phyloP scores from a whole-genome alignment of 2,797 vertebrate genomes.

The Premnoplex brunnescens region DNA sequence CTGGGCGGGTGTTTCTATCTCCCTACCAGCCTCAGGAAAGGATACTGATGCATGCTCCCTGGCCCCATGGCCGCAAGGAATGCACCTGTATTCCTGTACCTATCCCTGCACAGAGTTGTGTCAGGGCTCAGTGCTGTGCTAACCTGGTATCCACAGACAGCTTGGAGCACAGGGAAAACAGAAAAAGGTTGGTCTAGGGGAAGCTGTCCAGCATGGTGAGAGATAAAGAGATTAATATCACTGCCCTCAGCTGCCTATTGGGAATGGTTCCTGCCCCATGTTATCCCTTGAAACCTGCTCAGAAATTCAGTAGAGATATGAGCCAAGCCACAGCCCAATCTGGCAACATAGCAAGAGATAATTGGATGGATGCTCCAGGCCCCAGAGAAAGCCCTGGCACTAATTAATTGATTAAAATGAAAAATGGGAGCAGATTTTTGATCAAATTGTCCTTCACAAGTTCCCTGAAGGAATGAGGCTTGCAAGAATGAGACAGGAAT shows the following conservation, averaged over 20 bases:
- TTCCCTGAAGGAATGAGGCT: background rate
- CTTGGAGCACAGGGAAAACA: background rate
- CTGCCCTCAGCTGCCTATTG: background rate
- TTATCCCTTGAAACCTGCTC: background rate
- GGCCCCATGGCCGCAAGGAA: background rate
- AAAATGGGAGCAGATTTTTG: slow-evolving; percentile 3
- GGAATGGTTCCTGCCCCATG: background rate
- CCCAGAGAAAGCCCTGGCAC: background rate
- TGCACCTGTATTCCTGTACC: background rate
- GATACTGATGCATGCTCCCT: background rate
- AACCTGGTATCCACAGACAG: background rate
- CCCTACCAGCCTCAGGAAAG: background rate
- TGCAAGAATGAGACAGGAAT: background rate
- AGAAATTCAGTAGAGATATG: background rate
- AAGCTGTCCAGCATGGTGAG: background rate
- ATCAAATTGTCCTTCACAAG: slow-evolving; percentile 2
- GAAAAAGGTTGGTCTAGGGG: background rate
- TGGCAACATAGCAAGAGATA: background rate
- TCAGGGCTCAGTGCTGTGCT: background rate
- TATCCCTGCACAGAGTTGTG: background rate
- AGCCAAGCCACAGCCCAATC: background rate
- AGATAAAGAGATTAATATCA: background rate
- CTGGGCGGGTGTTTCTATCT: background rate
- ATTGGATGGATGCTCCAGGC: background rate
- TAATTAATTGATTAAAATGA: slow-evolving; percentile 17